These are phyloP conservation scores for Lepidocyrtoides sp. DNA, from an alignment of 2,888 invertebrate genomes.

Conservation along the genomic window DNA sequence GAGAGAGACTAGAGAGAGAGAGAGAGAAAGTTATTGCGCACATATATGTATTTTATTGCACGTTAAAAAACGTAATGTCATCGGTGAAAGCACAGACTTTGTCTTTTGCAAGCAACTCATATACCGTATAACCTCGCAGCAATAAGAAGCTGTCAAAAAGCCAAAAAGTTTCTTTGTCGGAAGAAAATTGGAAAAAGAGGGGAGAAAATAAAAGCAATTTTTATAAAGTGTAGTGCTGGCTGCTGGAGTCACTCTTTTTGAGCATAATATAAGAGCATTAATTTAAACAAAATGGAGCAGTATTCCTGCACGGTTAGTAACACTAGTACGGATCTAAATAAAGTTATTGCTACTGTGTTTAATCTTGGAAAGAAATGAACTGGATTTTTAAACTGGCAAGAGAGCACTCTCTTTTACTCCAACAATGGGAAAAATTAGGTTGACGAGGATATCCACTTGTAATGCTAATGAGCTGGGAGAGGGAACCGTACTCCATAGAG, in stretches of 20 bases:
- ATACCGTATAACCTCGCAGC: slow-evolving; percentile 16
- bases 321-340: slow-evolving; percentile 13
- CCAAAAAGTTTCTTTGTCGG: slow-evolving; percentile 27
- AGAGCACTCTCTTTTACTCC: not conserved
- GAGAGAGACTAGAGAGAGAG: not conserved
- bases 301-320: not conserved
- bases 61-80: slow-evolving; percentile 34
- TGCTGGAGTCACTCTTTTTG: not conserved
- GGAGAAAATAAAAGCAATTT: not conserved
- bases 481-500: not conserved
- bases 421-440: slow-evolving; percentile 13
- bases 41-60: not conserved
- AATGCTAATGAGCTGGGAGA: slow-evolving; percentile 42
- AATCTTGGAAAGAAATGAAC: not conserved
- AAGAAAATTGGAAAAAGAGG: not conserved
- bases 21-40: not conserved
- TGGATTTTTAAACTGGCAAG: not conserved
- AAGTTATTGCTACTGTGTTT: slow-evolving; percentile 15
- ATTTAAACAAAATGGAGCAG: not conserved
- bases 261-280: not conserved
- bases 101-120: not conserved
- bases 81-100: not conserved
- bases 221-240: not conserved
- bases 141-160: slow-evolving; percentile 45
- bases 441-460: not conserved